Evolutionary conservation across 2,888 invertebrate genomes (phyloP), one percentile per base, ranked within the genome.

Genomic region (Bibio marci): DNA sequence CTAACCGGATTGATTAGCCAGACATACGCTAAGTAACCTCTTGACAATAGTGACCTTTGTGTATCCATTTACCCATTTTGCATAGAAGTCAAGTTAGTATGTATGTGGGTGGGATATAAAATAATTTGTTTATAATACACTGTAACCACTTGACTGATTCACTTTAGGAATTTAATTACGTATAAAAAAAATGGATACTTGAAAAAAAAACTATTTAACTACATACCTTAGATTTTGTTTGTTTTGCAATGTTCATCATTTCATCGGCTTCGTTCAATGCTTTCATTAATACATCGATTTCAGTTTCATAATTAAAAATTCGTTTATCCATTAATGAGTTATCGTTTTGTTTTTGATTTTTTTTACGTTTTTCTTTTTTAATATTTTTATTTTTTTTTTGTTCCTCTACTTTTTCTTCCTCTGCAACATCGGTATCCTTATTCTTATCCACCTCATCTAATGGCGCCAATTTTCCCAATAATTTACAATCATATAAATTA

Each of bases 241-340:
- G 62, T 50, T 63, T 64, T 28, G 73, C 76, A 25, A 63, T 53
- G 38, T 69, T 63, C 49, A 85, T 62, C 30, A 86, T 62, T 35
- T 62, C 53, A 50, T 83, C 76, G 2, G 81, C 83, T 47, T 74
- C 69, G 46, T 70, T 59, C 22, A 91, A 58, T 0, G 86, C 85
- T 10, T 58, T 52, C 39, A 71, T 59, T 37, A 91, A 57, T 44
- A 64, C 70, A 2, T 67, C 63, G 35, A 81, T 51, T 52, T 85
- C 76, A 18, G 66, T 57, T 3, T 68, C 66, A 6, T 74, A 44
- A 37, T 71, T 57, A 54, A 91, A 85, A 12, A 46, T 39, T 3
- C 52, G 50, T 1, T n/a, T n/a, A n/a, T n/a, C n/a, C n/a, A n/a
- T n/a, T n/a, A n/a, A n/a, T n/a, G n/a, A n/a, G n/a, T n/a, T n/a